These are phyloP conservation scores for Picus viridis DNA, from an alignment of 2,797 vertebrate species.

Conservation along the genomic window DNA sequence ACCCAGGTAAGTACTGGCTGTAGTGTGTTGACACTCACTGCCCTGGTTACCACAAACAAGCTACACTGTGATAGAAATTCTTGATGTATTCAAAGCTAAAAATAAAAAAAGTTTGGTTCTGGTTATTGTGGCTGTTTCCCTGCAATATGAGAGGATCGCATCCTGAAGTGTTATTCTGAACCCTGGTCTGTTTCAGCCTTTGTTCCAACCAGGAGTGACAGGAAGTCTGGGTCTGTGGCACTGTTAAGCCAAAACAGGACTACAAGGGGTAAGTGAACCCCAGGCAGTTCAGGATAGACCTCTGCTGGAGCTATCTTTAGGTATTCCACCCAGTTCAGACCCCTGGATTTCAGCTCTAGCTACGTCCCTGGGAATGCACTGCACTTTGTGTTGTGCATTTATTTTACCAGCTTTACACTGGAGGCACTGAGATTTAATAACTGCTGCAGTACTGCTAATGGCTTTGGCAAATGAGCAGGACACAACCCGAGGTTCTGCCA, in stretches of 20 bases:
- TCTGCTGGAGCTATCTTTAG: neutral
- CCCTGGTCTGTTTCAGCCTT: neutral
- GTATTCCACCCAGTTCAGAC: neutral
- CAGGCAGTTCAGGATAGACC: neutral
- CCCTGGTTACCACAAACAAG: slow-evolving; percentile 82
- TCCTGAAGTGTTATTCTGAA: neutral
- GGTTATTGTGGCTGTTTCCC: slow-evolving; percentile 45
- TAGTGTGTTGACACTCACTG: slow-evolving; percentile 83
- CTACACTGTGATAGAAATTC: slow-evolving; percentile 80
- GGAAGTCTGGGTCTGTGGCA: neutral
- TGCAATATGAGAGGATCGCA: slow-evolving; percentile 19
- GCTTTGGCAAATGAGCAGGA: neutral
- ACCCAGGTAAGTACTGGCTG: slow-evolving; percentile 78
- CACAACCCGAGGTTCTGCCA: neutral
- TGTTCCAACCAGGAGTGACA: neutral
- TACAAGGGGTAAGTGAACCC: neutral
- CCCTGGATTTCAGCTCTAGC: neutral
- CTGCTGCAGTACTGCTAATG: neutral
- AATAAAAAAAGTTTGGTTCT: slow-evolving; percentile 12
- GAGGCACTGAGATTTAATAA: neutral
- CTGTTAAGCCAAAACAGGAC: neutral
- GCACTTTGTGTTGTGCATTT: neutral
- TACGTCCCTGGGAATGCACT: neutral
- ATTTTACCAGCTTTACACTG: neutral
- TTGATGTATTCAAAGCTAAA: slow-evolving; percentile 79